Evolutionary conservation across 2,113 vertebrate species (phyloP).

Genomic region (Cyphotilapia sp.): DNA sequence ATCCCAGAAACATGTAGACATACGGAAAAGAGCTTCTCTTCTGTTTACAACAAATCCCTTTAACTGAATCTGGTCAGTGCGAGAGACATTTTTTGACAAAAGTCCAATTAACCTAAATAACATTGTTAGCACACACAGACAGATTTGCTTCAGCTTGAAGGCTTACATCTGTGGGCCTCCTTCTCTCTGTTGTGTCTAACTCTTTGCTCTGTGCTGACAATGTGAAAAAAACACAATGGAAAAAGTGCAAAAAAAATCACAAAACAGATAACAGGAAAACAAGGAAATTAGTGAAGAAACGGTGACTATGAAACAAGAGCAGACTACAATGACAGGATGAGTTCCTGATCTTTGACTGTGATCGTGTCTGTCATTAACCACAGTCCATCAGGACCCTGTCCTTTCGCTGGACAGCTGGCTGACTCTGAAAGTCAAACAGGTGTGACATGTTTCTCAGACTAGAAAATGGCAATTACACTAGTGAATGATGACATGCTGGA

Average conservation of each 20-base stretch:
- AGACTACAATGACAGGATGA: background rate
- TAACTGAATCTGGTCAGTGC: background rate
- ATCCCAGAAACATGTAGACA: background rate
- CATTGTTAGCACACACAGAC: background rate
- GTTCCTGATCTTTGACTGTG: background rate
- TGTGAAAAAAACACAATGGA: background rate
- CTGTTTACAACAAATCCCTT: background rate
- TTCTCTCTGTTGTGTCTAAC: background rate
- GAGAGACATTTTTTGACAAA: background rate
- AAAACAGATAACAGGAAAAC: background rate
- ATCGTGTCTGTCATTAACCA: background rate
- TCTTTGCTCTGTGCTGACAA: background rate
- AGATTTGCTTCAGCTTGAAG: background rate
- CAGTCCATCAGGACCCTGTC: background rate
- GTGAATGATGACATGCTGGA: background rate
- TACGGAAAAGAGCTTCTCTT: background rate
- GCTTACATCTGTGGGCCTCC: background rate
- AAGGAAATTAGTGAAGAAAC: background rate
- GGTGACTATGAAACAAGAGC: background rate
- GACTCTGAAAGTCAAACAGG: background rate
- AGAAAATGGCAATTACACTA: background rate
- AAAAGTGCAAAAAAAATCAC: background rate
- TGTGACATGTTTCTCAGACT: background rate
- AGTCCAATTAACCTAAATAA: background rate
- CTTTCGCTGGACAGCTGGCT: background rate